Base-by-base conservation (phyloP, 1,140 invertebrate genomes). In the Diabrotica undecimpunctata region DNA sequence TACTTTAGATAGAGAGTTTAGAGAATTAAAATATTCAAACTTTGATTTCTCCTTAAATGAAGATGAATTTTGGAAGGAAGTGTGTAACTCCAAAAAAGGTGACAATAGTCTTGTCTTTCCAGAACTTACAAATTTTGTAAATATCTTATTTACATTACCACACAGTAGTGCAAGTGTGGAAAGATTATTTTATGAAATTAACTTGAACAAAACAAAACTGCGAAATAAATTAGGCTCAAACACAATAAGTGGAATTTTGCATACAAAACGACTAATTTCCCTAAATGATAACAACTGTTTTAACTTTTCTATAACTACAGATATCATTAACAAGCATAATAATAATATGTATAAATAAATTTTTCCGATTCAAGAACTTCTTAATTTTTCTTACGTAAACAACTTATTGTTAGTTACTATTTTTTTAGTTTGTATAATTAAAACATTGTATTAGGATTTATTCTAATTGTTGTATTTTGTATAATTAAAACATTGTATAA, bases 131-230 rank as follows among this genome's bases (percentile, higher is more conserved):
- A 5, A 57, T 36, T 36, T 57, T n/a, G 7, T n/a, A 8, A 35
- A 35, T 36, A 35, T 36, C 9, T n/a, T 57, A 36, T 53, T 61
- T 6, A 10, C 41, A 10, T 41, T 65, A 12, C 63, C 63, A 7
- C 63, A 64, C 14, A 46, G 36, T n/a, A 46, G 36, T 6, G 63
- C 54, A n/a, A 52, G 36, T 7, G 55, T 41, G 9, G 56, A 64
- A 50, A 46, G 55, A 12, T 7, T 64, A 51, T 64, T 64, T 64
- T 64, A 41, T 14, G 10, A 58, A 36, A 10, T 64, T 35, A 59
- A 50, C 35, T 52, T 64, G 25, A 64, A 59, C 9, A 64, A 59
- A 64, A 64, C 53, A 10, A 57, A 57, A 64, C 35, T 38, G 4
- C 9, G 54, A 41, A 64, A 64, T 46, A 39, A 55, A 46, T 37